These are phyloP conservation scores for Eira barbara DNA, from an alignment of 2,113 vertebrate species.

Conservation along the genomic window DNA sequence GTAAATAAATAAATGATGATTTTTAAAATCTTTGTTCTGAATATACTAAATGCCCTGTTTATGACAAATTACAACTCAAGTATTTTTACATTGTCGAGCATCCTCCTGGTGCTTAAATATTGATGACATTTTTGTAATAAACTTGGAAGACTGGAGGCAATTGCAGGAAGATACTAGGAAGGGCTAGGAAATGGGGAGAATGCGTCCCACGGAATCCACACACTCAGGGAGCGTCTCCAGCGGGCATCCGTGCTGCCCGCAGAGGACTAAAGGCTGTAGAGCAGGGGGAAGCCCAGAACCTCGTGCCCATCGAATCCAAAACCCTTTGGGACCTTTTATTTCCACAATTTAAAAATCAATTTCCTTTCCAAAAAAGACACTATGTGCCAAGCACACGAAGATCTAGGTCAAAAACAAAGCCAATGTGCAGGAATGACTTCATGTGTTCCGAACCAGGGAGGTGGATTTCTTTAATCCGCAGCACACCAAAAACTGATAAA, in stretches of 20 bases:
- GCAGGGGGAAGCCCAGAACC: fast-evolving
- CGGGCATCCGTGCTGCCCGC: fast-evolving
- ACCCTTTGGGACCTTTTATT: not conserved
- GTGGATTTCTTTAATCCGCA: not conserved
- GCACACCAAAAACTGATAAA: conserved; percentile 63
- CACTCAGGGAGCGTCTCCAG: fast-evolving
- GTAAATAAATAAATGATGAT: not conserved
- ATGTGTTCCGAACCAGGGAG: not conserved
- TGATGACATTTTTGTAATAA: not conserved
- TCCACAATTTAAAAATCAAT: not conserved
- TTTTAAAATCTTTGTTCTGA: not conserved
- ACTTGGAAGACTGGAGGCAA: not conserved
- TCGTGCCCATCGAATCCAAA: not conserved
- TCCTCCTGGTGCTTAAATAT: not conserved
- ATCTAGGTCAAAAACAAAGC: not conserved
- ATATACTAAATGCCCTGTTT: not conserved
- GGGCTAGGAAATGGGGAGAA: not conserved
- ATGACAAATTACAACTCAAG: not conserved
- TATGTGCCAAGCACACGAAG: not conserved
- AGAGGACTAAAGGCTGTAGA: not conserved
- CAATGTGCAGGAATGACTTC: not conserved
- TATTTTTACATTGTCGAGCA: not conserved
- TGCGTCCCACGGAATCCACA: fast-evolving
- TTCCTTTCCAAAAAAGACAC: conserved; percentile 8
- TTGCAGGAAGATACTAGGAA: not conserved